These are phyloP conservation scores for Nezara viridula DNA, from an alignment of 2,888 invertebrate genomes.

Conservation along the genomic window DNA sequence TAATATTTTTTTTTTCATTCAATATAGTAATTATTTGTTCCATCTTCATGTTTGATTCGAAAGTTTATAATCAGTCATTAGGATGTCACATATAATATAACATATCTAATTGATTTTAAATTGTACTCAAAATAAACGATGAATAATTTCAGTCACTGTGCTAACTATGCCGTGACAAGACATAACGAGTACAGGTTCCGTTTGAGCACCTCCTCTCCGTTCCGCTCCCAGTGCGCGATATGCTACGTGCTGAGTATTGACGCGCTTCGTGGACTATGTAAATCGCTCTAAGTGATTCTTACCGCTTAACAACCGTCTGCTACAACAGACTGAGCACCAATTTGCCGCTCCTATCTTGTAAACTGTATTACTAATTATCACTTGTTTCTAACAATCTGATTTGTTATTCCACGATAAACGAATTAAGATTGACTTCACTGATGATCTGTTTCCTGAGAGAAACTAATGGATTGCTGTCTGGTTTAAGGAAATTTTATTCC, in stretches of 20 bases:
- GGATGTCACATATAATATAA: no score
- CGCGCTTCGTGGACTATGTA: conserved; percentile 12
- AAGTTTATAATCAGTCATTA: no score
- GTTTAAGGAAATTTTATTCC: no score
- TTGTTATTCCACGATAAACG: neutral
- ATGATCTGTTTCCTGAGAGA: neutral
- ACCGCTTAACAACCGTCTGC: neutral
- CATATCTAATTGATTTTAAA: neutral
- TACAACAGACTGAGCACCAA: neutral
- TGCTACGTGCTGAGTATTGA: neutral
- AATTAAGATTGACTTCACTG: neutral
- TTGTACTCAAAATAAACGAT: neutral
- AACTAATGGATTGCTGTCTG: neutral
- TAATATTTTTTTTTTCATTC: no score
- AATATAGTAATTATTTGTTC: no score
- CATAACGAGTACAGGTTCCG: neutral
- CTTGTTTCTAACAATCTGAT: neutral
- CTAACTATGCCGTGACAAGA: neutral
- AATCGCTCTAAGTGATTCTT: conserved; percentile 6
- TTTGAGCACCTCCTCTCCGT: neutral
- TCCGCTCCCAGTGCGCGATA: neutral
- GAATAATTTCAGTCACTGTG: neutral
- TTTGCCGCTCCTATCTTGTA: neutral
- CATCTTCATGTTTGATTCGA: no score
- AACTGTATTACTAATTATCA: neutral